Conservation (phyloP, 2,797 vertebrate genomes). For the Macrochelys suwanniensis region DNA sequence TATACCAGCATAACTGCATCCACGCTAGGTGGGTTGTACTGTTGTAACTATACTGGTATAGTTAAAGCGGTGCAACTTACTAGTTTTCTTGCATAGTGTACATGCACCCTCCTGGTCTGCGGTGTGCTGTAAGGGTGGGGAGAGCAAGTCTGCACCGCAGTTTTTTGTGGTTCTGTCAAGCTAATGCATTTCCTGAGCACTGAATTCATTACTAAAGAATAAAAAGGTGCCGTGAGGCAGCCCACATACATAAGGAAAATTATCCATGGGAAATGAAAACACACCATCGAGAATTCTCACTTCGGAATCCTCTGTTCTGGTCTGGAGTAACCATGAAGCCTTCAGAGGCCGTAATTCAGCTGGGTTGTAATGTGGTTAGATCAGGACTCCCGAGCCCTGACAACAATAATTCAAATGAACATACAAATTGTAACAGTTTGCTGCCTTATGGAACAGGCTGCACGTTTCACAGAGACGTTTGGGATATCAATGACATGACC, state of each 20-base stretch:
- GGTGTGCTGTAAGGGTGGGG: neutral
- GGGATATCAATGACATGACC: neutral
- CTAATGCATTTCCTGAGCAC: neutral
- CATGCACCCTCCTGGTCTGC: neutral
- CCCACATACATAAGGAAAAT: neutral
- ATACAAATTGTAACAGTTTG: neutral
- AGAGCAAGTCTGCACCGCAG: neutral
- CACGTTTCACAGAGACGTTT: neutral
- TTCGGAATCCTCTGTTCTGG: neutral
- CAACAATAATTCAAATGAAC: neutral
- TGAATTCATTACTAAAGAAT: neutral
- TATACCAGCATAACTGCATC: neutral
- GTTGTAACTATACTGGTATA: neutral
- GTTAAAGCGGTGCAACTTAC: neutral
- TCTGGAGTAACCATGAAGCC: neutral
- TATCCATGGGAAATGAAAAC: neutral
- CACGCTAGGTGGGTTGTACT: neutral
- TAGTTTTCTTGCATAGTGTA: neutral
- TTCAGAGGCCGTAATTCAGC: neutral
- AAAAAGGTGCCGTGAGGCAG: neutral
- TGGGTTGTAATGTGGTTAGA: too few species aligned
- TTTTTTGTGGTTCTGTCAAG: neutral
- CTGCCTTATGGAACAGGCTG: neutral
- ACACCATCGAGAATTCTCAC: neutral
- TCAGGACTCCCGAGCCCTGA: neutral